Conservation (phyloP, 2,888 invertebrate genomes). For the Drosophila macrospina region DNA sequence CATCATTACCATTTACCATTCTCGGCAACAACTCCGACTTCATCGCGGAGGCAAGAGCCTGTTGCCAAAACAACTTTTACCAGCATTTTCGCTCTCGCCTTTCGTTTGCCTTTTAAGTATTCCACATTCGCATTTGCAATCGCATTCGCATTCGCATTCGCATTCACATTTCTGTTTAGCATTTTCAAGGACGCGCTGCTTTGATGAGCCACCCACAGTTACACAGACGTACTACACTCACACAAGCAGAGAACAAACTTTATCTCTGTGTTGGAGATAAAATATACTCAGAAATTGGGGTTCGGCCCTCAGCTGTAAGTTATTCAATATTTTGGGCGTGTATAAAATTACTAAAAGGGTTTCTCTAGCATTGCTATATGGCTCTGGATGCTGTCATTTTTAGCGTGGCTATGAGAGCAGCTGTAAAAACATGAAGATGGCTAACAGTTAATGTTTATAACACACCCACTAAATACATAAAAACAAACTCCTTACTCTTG, state of each 20-base stretch:
- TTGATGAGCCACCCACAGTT: constrained; percentile 41
- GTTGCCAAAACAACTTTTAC: constrained; percentile 27
- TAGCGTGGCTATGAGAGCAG: constrained; percentile 34
- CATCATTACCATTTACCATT: not conserved
- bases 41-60: constrained; percentile 15
- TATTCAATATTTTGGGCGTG: constrained; percentile 63
- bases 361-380: constrained; percentile 32
- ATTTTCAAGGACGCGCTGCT: constrained; percentile 57
- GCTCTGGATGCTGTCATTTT: constrained; percentile 19
- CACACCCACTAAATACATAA: constrained; percentile 33
- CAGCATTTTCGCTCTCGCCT: constrained; percentile 34
- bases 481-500: not conserved
- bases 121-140: constrained; percentile 40
- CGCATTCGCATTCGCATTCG: constrained; percentile 8
- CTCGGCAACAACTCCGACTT: constrained; percentile 1
- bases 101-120: constrained; percentile 39
- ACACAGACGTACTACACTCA: constrained; percentile 5
- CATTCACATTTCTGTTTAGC: constrained; percentile 50
- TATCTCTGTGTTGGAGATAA: not conserved
- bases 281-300: constrained; percentile 19
- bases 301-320: constrained; percentile 41
- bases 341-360: constrained; percentile 69
- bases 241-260: constrained; percentile 1
- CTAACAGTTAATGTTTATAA: constrained; percentile 37
- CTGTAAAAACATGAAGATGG: constrained; percentile 51